phyloP scores from a whole-genome alignment of 2,888 invertebrate species.

The Drosophila ezoana region DNA sequence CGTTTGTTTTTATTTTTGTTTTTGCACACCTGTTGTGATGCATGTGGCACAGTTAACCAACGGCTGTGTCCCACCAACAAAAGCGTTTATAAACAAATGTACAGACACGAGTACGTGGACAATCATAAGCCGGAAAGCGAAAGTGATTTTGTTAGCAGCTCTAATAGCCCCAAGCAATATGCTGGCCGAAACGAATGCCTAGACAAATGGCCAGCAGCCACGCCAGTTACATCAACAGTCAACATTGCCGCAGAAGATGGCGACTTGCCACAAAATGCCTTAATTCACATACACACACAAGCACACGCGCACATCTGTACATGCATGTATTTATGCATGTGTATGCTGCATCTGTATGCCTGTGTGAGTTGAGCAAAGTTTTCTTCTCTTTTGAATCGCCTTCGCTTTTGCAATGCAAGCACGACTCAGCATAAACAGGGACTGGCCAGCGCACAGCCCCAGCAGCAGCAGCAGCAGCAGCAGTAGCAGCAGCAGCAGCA shows the following conservation, averaged over 20 bases:
- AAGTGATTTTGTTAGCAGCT: conserved; percentile 69
- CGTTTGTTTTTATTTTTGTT: conserved; percentile 23
- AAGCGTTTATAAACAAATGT: conserved; percentile 16
- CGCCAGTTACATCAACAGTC: conserved; percentile 68
- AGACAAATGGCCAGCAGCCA: conserved; percentile 57
- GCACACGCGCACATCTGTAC: neutral
- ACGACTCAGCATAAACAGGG: conserved; percentile 38
- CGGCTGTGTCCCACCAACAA: conserved; percentile 29
- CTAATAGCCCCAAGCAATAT: conserved; percentile 45
- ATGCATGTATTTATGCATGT: neutral
- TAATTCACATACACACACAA: conserved; percentile 37
- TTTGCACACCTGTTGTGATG: conserved; percentile 65
- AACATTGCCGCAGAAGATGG: conserved; percentile 53
- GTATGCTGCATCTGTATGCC: neutral
- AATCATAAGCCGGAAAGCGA: conserved; percentile 67
- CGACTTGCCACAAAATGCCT: conserved; percentile 59
- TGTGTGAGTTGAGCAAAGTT: conserved; percentile 22
- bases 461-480: conserved; percentile 33
- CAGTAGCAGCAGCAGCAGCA: conserved; percentile 20
- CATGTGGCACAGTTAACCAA: conserved; percentile 46
- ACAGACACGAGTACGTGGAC: neutral
- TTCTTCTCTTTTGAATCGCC: conserved; percentile 41
- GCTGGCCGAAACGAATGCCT: conserved; percentile 55
- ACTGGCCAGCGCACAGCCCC: conserved; percentile 16
- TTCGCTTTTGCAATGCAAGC: conserved; percentile 55